Evolutionary conservation across 2,888 invertebrate species (phyloP), one percentile per base, ranked within the genome.

Genomic region (Nemotelus pantherinus): DNA sequence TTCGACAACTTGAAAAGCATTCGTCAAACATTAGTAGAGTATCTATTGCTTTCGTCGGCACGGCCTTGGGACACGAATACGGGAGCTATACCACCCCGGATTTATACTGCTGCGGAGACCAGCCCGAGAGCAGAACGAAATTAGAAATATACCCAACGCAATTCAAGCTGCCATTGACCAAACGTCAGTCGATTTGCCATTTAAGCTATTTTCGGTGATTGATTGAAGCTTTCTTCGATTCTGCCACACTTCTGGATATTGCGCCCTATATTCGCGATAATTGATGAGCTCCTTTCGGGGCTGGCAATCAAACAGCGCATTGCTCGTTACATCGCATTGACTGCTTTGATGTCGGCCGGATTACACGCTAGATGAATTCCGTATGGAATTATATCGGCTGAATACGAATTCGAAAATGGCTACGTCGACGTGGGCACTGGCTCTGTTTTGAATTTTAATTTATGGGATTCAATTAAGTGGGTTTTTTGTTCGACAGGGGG

Each of bases 201-300:
- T 63, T 60, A n/a, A 57, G 74, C 60, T 60, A 48, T 50, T 63
- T 74, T 74, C 63, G 48, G 63, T 74, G 74, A 63, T 74, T 74
- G 74, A 74, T 74, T 60, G 74, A 43, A 63, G 74, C 74, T 70
- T 70, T 70, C 74, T 48, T 60, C 60, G 58, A 9, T 50, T 5
- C 47, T 41, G 50, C 60, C 48, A 74, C 60, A 63, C 60, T 74
- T 74, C 63, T 60, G 10, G 60, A 63, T 48, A 74, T 50, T 48
- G 60, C 74, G 74, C 47, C 39, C 60, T 48, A 74, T 50, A 39
- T 60, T 74, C 63, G 60, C 63, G 74, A 74, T 74, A 74, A 74
- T 74, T 74, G 74, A 74, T 74, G 74, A 45, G 74, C 74, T 74
- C 63, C 63, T 60, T 74, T 39, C 47, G 10, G 72, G 53, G 47